Base-by-base conservation (phyloP, 2,888 invertebrate species). In the Alsophila aescularia region DNA sequence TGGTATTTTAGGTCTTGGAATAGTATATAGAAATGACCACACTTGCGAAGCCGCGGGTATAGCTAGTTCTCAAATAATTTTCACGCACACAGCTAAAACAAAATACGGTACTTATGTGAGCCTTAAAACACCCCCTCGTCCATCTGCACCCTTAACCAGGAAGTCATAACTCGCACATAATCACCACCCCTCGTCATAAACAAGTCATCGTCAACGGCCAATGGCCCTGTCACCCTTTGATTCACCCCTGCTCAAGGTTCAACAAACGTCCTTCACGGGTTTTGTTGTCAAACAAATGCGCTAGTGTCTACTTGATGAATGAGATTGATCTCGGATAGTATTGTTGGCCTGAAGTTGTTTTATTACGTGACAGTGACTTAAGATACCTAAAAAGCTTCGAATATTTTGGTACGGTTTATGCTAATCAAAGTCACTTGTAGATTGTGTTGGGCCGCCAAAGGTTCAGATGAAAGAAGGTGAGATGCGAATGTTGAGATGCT, bases 201-300 rank as follows among this genome's bases (percentile, higher is more conserved):
- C 54, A 55, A 39, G 31, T 48, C 52, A 60, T 55, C 52, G 48
- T 57, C 37, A 49, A 62, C 67, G 69, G 73, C 72, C 72, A 66
- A 55, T 67, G 60, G 65, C 70, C 70, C 66, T 51, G 24, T 27
- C 53, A 61, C 64, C 60, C 62, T 58, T 53, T 41, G 63, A 43
- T 57, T 59, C 56, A 62, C 63, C 65, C 63, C 58, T 59, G 48
- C 69, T 64, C 67, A 66, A 76, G 75, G 86, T 80, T 84, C 83
- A 79, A 73, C 60, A 71, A 57, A 67, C 81, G 87, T 74, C 87
- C 87, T 86, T 84, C 79, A 75, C 63, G 42, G 56, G 64, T 66
- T 66, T 32, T 77, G 72, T 79, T 73, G 72, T 59, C 65, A 79
- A 76, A 77, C 77, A 77, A 76, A 81, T 78, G 67, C 64, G 79